phyloP scores from a whole-genome alignment of 2,888 invertebrate species.

The Oligia fasciuncula region DNA sequence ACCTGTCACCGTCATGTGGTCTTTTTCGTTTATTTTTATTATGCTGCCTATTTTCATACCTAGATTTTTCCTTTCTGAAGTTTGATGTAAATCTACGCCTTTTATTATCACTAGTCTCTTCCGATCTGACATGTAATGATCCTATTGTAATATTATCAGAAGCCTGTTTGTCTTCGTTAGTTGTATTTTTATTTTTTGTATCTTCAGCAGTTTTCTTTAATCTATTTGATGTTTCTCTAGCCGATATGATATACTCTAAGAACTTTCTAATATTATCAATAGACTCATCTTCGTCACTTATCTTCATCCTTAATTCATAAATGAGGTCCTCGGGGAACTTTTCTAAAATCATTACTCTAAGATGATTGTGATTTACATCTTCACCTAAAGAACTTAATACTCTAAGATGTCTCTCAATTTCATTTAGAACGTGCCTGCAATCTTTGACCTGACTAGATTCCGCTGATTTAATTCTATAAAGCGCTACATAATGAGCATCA shows the following conservation, averaged over 20 bases:
- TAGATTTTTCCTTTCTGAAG: neutral
- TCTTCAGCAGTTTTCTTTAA: neutral
- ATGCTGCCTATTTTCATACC: neutral
- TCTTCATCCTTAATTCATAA: neutral
- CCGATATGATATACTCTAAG: too few relatives aligned
- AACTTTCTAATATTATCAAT: too few relatives aligned
- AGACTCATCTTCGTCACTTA: too few relatives aligned
- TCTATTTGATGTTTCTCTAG: neutral
- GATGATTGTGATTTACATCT: neutral
- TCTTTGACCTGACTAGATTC: neutral
- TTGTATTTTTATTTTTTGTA: neutral
- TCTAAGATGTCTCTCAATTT: neutral
- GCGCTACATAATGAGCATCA: conserved; percentile 10
- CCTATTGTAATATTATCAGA: conserved; percentile 6
- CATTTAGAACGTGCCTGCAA: neutral
- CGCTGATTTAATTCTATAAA: conserved; percentile 1
- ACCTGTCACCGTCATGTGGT: conserved; percentile 4
- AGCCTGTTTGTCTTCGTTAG: neutral
- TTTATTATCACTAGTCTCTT: neutral
- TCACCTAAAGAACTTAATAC: too few relatives aligned
- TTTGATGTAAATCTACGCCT: neutral
- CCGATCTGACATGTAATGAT: conserved; percentile 3
- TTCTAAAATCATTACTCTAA: conserved; percentile 1
- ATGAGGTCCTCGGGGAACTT: neutral
- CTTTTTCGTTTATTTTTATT: conserved; percentile 2